These are phyloP conservation scores for Bombyx mandarina DNA, from an alignment of 1,140 invertebrate species.

Conservation along the genomic window DNA sequence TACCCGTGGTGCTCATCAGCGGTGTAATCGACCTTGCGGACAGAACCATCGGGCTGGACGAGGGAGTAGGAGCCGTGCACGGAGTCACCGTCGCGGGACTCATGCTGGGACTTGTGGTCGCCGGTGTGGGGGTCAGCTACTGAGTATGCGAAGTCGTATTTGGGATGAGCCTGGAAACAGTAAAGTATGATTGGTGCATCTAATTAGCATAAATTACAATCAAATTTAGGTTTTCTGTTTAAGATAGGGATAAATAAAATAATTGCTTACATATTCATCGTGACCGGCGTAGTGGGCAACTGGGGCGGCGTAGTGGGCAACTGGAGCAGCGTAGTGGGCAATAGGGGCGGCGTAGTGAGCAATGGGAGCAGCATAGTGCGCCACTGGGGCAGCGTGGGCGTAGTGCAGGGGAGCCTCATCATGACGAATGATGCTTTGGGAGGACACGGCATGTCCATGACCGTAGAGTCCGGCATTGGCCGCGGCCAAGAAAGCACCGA, in stretches of 20 bases:
- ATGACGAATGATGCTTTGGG: constrained; percentile 48
- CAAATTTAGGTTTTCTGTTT: background rate
- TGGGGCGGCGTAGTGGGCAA: constrained; percentile 32
- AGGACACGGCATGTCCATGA: constrained; percentile 33
- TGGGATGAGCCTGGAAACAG: constrained; percentile 29
- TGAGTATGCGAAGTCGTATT: constrained; percentile 67
- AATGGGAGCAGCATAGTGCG: constrained; percentile 22
- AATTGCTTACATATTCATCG: constrained; percentile 31
- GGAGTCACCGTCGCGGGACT: constrained; percentile 38
- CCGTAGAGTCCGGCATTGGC: constrained; percentile 33
- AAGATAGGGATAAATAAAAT: too few species aligned
- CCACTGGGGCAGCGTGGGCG: constrained; percentile 22
- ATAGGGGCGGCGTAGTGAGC: constrained; percentile 35
- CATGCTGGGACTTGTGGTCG: constrained; percentile 41
- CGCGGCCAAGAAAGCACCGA: constrained; percentile 30
- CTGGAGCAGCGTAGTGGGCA: constrained; percentile 23
- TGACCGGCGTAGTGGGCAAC: constrained; percentile 30
- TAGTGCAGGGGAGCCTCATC: constrained; percentile 26
- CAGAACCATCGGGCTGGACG: constrained; percentile 53
- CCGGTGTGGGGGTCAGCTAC: constrained; percentile 58
- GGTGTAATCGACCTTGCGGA: constrained; percentile 54
- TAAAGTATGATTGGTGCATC: background rate
- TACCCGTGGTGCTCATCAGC: constrained; percentile 44
- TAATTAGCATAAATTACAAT: constrained; percentile 8
- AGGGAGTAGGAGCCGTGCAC: constrained; percentile 50